phyloP scores from a whole-genome alignment of 2,113 vertebrate species.

The Tragelaphus imberbis region DNA sequence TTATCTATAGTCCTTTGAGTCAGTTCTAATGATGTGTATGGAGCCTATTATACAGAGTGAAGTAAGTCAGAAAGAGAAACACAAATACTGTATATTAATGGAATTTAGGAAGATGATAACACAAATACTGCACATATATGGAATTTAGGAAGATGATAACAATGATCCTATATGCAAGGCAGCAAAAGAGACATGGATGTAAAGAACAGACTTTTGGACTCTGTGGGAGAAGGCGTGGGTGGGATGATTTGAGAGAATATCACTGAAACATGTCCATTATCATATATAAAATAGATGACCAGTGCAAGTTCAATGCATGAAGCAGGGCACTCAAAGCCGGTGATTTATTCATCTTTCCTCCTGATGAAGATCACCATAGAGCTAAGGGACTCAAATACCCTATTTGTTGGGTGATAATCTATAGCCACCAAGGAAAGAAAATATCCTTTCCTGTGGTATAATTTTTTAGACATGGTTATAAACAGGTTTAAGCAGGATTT shows the following conservation, averaged over 20 bases:
- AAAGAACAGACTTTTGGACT: neutral
- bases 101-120: neutral
- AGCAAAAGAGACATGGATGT: neutral
- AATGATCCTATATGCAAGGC: neutral
- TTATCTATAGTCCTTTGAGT: neutral
- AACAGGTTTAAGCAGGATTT: neutral
- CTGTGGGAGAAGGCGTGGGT: neutral
- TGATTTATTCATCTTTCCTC: neutral
- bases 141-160: neutral
- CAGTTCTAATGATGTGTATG: neutral
- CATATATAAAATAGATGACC: neutral
- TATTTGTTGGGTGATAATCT: neutral
- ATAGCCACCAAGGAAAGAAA: neutral
- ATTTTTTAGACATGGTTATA: neutral
- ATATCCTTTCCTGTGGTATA: neutral
- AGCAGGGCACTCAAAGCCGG: neutral
- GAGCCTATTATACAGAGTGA: neutral
- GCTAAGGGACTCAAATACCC: neutral
- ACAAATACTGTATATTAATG: neutral
- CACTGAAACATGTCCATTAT: neutral
- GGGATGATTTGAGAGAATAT: neutral
- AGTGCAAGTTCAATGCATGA: neutral
- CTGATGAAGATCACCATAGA: neutral
- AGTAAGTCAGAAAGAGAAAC: neutral
- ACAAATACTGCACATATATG: neutral